phyloP scores from a whole-genome alignment of 2,888 invertebrate genomes.

The Theretra japonica region DNA sequence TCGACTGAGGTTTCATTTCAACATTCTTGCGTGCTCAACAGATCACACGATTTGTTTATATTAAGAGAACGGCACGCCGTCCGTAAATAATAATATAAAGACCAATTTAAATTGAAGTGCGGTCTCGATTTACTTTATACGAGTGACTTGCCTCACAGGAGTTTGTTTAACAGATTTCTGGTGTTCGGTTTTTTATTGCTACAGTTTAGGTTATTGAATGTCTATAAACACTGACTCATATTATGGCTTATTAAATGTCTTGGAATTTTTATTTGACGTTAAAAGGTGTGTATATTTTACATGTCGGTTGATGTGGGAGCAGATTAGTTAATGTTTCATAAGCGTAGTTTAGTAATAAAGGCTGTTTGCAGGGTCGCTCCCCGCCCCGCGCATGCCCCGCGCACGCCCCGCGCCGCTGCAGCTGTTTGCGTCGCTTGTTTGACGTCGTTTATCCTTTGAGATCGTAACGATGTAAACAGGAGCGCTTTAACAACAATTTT shows the following conservation, averaged over 20 bases:
- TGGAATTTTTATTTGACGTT: background rate
- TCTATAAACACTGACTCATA: too few relatives aligned
- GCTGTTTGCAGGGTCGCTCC: background rate
- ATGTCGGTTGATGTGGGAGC: background rate
- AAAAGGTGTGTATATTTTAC: background rate
- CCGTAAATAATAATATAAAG: too few relatives aligned
- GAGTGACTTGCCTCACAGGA: too few relatives aligned
- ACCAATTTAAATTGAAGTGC: too few relatives aligned
- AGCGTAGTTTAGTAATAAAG: background rate
- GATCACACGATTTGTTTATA: background rate
- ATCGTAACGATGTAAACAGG: slow-evolving; percentile 19
- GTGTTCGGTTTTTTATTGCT: too few relatives aligned
- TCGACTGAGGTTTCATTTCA: background rate
- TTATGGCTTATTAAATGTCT: background rate
- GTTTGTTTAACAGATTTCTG: too few relatives aligned
- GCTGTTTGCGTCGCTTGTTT: slow-evolving; percentile 16
- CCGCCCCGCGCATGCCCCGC: too few relatives aligned
- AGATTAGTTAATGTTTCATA: background rate
- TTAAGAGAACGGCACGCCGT: background rate
- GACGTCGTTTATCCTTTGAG: slow-evolving; percentile 21
- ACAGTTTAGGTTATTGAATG: too few relatives aligned
- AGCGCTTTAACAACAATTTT: slow-evolving; percentile 22
- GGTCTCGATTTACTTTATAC: too few relatives aligned
- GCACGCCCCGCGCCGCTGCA: background rate
- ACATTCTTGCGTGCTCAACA: background rate